A percentile compares a stretch with the other conserved stretches of the same genome.
phyloP scores from a whole-genome alignment of 2,113 vertebrate genomes.

The Stictonetta naevosa region DNA sequence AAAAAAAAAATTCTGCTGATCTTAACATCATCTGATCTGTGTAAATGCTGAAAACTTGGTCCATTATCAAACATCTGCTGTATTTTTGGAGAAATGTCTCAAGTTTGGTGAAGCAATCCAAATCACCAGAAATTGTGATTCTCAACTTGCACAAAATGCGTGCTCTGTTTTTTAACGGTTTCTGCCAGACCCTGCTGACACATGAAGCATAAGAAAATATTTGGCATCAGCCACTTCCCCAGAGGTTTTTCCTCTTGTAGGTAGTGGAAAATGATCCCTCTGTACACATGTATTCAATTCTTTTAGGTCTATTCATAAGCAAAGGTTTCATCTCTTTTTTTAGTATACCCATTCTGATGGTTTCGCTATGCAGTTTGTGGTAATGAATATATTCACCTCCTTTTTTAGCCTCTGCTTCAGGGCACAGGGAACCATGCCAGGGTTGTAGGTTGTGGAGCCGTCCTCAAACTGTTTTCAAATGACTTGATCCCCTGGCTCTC shows the following conservation, averaged over 20 bases:
- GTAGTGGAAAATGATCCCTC: constrained; percentile 67
- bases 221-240: constrained; percentile 55
- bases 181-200: constrained; percentile 61
- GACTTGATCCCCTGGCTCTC: not conserved
- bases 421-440: not conserved
- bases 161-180: constrained; percentile 50
- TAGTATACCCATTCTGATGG: constrained; percentile 40
- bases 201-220: constrained; percentile 56
- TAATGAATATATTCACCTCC: constrained; percentile 51
- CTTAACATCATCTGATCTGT: constrained; percentile 49
- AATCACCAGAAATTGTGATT: constrained; percentile 46
- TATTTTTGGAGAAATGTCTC: constrained; percentile 41
- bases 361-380: constrained; percentile 39
- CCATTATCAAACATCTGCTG: constrained; percentile 48
- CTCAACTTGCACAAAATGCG: constrained; percentile 36
- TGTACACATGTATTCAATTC: constrained; percentile 63
- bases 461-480: not conserved
- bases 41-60: constrained; percentile 47
- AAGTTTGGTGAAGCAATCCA: constrained; percentile 30
- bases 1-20: too few relatives aligned
- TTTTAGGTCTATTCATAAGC: constrained; percentile 50
- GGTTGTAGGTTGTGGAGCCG: not conserved
- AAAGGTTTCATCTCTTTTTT: constrained; percentile 59
- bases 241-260: constrained; percentile 64
- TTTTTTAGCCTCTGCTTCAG: constrained; percentile 54